Evolutionary conservation across 2,888 invertebrate species (phyloP).

Genomic region (Drosophila planitibia): DNA sequence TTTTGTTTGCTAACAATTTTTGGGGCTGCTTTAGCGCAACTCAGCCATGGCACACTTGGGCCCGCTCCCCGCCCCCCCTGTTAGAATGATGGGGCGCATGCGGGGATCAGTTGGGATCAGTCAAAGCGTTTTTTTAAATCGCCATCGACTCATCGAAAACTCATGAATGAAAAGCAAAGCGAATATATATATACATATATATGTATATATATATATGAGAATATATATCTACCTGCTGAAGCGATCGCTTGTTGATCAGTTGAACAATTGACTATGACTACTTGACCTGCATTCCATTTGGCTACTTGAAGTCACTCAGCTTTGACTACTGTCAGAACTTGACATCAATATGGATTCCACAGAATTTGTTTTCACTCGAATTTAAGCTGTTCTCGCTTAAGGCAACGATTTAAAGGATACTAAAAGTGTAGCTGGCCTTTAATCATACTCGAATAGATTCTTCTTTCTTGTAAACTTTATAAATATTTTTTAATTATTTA

Average conservation of each 20-base stretch:
- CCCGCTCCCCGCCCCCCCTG: background rate
- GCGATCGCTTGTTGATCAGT: constrained; percentile 52
- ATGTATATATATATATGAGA: background rate
- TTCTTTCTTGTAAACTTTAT: background rate
- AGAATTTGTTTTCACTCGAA: background rate
- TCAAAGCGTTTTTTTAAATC: constrained; percentile 20
- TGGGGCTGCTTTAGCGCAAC: constrained; percentile 9
- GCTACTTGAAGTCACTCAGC: constrained; percentile 31
- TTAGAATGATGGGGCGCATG: background rate
- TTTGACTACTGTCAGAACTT: constrained; percentile 59
- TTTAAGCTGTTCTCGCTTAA: background rate
- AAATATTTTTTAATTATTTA: background rate
- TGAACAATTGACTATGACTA: constrained; percentile 31
- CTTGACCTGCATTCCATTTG: constrained; percentile 63
- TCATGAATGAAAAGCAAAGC: constrained; percentile 47
- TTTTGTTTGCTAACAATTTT: constrained; percentile 56
- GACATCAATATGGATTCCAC: constrained; percentile 45
- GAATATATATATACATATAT: constrained; percentile 5
- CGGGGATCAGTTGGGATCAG: constrained; percentile 28
- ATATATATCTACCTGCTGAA: constrained; percentile 60
- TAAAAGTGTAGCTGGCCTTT: background rate
- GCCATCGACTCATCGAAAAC: constrained; percentile 7
- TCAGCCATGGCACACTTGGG: constrained; percentile 13
- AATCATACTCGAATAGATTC: background rate
- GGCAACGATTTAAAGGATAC: background rate